These are phyloP conservation scores for Elegia similella DNA, from an alignment of 2,888 invertebrate genomes.

Conservation along the genomic window DNA sequence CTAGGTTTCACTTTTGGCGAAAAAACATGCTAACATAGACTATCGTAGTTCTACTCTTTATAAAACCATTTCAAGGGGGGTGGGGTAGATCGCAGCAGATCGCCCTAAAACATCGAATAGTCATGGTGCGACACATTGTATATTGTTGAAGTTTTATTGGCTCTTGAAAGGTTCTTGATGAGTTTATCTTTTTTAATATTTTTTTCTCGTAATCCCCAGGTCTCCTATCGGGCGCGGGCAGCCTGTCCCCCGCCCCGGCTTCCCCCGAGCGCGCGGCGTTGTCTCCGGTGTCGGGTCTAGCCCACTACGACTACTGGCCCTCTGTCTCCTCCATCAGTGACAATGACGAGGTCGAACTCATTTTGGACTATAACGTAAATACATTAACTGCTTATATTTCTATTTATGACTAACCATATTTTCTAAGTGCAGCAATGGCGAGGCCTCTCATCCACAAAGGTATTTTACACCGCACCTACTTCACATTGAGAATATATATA, in stretches of 20 bases:
- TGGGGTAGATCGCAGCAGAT: no score
- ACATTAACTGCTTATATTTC: constrained; percentile 25
- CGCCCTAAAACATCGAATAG: no score
- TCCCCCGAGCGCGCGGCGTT: constrained; percentile 37
- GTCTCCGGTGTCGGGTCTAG: constrained; percentile 34
- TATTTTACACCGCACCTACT: background rate
- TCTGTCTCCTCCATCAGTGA: constrained; percentile 61
- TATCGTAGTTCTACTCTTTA: no score
- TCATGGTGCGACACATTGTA: no score
- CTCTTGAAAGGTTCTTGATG: no score
- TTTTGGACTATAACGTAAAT: constrained; percentile 67
- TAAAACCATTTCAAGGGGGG: no score
- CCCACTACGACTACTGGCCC: constrained; percentile 60
- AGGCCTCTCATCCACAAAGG: background rate
- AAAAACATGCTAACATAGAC: no score
- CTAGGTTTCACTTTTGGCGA: no score
- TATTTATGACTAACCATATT: constrained; percentile 10
- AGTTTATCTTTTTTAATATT: constrained; percentile 1
- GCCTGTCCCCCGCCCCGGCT: constrained; percentile 32
- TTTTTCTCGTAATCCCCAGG: constrained; percentile 20
- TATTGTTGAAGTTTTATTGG: no score
- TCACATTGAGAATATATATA: no score
- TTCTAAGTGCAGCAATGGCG: background rate
- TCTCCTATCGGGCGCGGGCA: constrained; percentile 25
- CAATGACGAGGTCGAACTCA: constrained; percentile 63